A percentile compares a stretch with the other conserved stretches of the same genome.
Conservation (phyloP, 2,888 invertebrate genomes). For the Chloroclystis v-ata region DNA sequence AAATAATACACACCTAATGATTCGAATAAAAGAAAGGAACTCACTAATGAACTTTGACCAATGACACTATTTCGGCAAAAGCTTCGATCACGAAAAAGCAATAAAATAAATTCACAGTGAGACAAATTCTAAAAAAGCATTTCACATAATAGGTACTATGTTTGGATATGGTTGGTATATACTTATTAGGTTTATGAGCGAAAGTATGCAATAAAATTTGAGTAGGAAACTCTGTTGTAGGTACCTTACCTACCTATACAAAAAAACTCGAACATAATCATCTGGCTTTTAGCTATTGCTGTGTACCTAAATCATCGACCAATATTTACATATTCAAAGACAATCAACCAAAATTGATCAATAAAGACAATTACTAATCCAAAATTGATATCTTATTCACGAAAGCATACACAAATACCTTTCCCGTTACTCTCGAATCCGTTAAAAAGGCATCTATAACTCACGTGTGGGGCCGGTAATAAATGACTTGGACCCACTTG, state of each 20-base stretch:
- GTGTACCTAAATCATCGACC: too few relatives aligned
- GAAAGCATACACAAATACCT: slow-evolving; percentile 29
- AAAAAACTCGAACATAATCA: too few relatives aligned
- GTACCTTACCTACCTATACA: too few relatives aligned
- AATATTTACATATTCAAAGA: too few relatives aligned
- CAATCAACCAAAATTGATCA: not conserved
- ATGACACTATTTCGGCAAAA: slow-evolving; percentile 16
- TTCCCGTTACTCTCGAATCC: slow-evolving; percentile 39
- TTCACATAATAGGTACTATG: not conserved
- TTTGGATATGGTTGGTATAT: too few relatives aligned
- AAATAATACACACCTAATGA: too few relatives aligned
- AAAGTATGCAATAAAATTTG: slow-evolving; percentile 9
- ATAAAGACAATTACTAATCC: not conserved
- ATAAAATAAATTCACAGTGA: slow-evolving; percentile 44
- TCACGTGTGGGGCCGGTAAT: slow-evolving; percentile 69
- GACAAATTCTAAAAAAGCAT: slow-evolving; percentile 42
- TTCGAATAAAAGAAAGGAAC: too few relatives aligned
- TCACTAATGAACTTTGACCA: too few relatives aligned
- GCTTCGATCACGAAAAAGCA: slow-evolving; percentile 50
- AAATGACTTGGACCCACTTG: slow-evolving; percentile 68
- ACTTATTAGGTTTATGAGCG: slow-evolving; percentile 23
- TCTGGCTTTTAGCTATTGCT: too few relatives aligned
- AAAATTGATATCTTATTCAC: slow-evolving; percentile 57
- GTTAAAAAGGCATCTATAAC: slow-evolving; percentile 47
- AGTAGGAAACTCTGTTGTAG: too few relatives aligned